Evolutionary conservation across 2,113 vertebrate genomes (phyloP), one percentile per base, ranked within the genome.

Genomic region (Pagrus major): DNA sequence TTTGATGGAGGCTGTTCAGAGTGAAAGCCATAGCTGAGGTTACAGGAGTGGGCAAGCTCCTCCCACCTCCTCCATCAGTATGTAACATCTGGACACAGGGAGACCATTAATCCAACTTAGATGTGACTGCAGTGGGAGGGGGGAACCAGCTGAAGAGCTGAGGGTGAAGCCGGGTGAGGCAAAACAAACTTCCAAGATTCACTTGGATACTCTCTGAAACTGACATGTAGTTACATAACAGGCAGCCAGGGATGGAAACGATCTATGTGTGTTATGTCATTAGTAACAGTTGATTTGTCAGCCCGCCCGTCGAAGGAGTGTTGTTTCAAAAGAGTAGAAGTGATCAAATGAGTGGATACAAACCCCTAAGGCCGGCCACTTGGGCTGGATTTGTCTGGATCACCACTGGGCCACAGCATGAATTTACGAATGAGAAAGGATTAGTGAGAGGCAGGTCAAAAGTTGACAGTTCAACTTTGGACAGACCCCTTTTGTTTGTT

Each of bases 71-170:
- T 86, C 88, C 90, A 86, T 92, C 86, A 86, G 70, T 74, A 83
- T 90, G 90, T 61, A 92, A 94, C 94, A 94, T 95, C 92, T 95
- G 94, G 92, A 91, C 77, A 87, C 87, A 92, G 90, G 89, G 87
- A 90, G 83, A 82, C 88, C 86, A 91, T 92, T 93, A 93, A 90
- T 92, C 89, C 91, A 89, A 87, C 66, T 81, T 88, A 87, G 80
- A 90, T 89, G 78, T 84, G 89, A 90, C 73, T 83, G 77, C 27
- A 80, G 20, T 78, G 37, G 74, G 58, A 56, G 63, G 47, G 76
- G 29, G 79, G 76, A 60, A 23, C 33, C 27, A 74, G 78, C 64
- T 71, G 78, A 76, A 86, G 68, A 73, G 74, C 61, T 56, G 67
- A 37, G 65, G 78, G 35, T 46, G 81, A 75, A 61, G 68, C 67